Evolutionary conservation across 2,113 vertebrate species (phyloP).

Genomic region (Hippocampus guttulatus): DNA sequence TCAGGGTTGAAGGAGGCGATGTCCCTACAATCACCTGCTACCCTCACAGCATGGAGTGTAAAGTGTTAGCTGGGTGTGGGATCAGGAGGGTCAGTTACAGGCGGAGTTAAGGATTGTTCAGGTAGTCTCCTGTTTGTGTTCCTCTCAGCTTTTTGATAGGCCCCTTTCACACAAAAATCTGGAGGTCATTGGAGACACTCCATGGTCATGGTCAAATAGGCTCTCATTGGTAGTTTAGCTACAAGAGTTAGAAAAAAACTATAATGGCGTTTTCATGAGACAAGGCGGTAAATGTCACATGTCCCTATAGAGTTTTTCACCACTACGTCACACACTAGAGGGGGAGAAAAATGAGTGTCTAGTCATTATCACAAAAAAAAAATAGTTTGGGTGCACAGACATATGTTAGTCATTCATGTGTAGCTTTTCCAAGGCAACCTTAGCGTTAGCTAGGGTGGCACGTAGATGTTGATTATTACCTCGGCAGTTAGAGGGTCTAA

Average conservation of each 20-base stretch:
- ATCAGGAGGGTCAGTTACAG: conserved; percentile 1
- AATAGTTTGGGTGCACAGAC: no score
- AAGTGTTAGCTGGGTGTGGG: not conserved
- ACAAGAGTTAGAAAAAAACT: not conserved
- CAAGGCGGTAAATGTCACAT: no score
- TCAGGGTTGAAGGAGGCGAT: conserved; percentile 46
- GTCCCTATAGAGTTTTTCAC: no score
- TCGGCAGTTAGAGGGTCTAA: no score
- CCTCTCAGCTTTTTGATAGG: not conserved
- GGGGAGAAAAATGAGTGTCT: no score
- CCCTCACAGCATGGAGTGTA: conserved; percentile 14
- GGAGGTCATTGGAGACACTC: not conserved
- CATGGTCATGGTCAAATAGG: not conserved
- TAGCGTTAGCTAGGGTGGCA: no score
- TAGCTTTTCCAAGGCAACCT: no score
- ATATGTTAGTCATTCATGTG: no score
- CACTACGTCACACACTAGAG: no score
- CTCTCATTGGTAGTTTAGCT: not conserved
- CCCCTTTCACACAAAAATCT: not conserved
- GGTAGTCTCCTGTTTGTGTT: not conserved
- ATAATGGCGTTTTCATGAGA: not conserved
- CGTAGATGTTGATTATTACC: no score
- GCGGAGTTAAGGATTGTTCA: conserved; percentile 14
- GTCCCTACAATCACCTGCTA: conserved; percentile 49
- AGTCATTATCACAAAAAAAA: no score